phyloP scores from a whole-genome alignment of 1,140 invertebrate genomes.

The Acyrthosiphon pisum region DNA sequence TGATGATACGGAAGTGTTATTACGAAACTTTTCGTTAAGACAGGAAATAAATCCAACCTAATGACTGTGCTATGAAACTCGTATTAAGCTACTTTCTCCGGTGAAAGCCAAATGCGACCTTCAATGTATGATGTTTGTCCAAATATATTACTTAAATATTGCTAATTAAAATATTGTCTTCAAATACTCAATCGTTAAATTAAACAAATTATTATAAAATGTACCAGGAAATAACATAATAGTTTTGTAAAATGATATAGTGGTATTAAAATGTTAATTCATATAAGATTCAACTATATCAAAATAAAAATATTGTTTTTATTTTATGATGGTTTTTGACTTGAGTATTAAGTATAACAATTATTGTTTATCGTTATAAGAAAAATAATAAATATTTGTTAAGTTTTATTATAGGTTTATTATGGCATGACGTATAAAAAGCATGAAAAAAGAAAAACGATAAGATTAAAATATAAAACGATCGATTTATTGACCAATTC shows the following conservation, averaged over 20 bases:
- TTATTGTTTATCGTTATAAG: background rate
- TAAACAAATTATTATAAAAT: background rate
- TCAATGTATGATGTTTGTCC: background rate
- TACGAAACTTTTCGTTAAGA: constrained; percentile 24
- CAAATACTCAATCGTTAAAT: background rate
- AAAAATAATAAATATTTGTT: background rate
- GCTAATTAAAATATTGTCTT: background rate
- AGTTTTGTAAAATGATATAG: background rate
- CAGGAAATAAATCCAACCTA: constrained; percentile 6
- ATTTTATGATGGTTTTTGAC: background rate
- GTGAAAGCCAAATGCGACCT: constrained; percentile 42
- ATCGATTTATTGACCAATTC: background rate
- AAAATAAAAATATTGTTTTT: background rate
- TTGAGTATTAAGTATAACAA: background rate
- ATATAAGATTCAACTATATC: background rate
- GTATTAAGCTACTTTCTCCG: constrained; percentile 49
- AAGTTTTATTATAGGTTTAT: background rate
- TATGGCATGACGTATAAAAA: background rate
- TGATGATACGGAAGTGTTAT: constrained; percentile 22
- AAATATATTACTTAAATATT: background rate
- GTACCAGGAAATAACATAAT: background rate
- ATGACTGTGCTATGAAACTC: background rate
- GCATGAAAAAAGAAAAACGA: background rate
- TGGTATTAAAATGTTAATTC: background rate
- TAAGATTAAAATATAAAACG: background rate